phyloP scores from a whole-genome alignment of 2,113 vertebrate species.

The Ailurus styani region DNA sequence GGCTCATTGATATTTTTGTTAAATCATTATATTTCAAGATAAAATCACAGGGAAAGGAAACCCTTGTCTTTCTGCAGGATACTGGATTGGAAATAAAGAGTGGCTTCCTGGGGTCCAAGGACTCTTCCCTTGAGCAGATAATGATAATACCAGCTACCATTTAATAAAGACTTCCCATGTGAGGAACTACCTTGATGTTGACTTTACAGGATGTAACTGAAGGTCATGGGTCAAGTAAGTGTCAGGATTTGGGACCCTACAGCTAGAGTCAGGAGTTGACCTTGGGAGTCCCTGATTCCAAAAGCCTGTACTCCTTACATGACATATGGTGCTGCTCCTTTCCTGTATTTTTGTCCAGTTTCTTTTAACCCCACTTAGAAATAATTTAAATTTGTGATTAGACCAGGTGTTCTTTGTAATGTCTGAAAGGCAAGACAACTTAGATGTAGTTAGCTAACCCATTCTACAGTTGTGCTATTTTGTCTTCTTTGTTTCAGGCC shows the following conservation, averaged over 20 bases:
- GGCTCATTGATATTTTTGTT: not conserved
- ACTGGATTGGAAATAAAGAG: not conserved
- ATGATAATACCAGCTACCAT: not conserved
- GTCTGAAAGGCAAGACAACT: not conserved
- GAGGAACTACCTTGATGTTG: not conserved
- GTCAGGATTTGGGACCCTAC: not conserved
- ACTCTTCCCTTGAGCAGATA: not conserved
- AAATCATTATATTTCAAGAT: not conserved
- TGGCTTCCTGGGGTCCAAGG: not conserved
- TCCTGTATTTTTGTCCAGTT: not conserved
- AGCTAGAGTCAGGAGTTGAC: not conserved
- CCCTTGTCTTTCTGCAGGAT: not conserved
- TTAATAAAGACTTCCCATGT: not conserved
- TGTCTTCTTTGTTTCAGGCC: not conserved
- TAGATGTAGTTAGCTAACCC: not conserved
- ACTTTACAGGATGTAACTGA: not conserved
- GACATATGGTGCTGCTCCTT: fast-evolving
- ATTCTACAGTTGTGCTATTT: not conserved
- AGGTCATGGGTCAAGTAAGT: not conserved
- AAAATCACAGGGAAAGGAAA: not conserved
- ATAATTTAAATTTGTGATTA: not conserved
- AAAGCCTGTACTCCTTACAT: not conserved
- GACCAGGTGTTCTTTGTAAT: not conserved
- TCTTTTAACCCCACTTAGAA: not conserved
- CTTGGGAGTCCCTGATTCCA: not conserved